phyloP scores from a whole-genome alignment of 2,797 vertebrate genomes.

The Parauchenoglanis punctatus region DNA sequence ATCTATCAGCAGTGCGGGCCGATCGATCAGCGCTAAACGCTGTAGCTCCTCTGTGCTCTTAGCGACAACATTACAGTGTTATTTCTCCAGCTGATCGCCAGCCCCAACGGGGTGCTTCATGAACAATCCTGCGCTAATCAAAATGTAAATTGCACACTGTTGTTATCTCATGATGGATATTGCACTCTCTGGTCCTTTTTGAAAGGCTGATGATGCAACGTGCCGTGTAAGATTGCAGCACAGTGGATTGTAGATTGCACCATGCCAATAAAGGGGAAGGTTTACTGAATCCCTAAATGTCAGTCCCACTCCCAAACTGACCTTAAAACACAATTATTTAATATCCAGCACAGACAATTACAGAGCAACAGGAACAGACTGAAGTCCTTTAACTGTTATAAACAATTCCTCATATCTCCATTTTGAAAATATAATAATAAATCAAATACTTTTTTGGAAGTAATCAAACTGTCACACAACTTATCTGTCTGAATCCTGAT shows the following conservation, averaged over 20 bases:
- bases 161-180: constrained; percentile 52
- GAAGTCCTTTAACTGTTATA: constrained; percentile 2
- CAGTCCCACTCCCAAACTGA: constrained; percentile 36
- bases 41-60: constrained; percentile 26
- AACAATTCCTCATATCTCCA: background rate
- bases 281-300: constrained; percentile 47
- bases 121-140: constrained; percentile 43
- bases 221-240: constrained; percentile 32
- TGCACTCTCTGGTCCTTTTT: constrained; percentile 43
- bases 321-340: constrained; percentile 55
- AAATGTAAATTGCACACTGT: constrained; percentile 48
- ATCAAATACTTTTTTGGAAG: background rate
- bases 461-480: constrained; percentile 1
- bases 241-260: constrained; percentile 46
- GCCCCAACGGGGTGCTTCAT: constrained; percentile 30
- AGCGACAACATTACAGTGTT: constrained; percentile 38
- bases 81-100: constrained; percentile 43
- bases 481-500: background rate
- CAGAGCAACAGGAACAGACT: constrained; percentile 4
- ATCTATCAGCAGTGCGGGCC: constrained; percentile 28
- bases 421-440: background rate
- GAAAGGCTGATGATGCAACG: constrained; percentile 32
- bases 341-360: constrained; percentile 38
- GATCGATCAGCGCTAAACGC: constrained; percentile 36
- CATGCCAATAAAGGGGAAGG: constrained; percentile 47